Evolutionary conservation across 2,113 vertebrate genomes (phyloP), one percentile per base, ranked within the genome.

Genomic region (Apteryx mantelli): DNA sequence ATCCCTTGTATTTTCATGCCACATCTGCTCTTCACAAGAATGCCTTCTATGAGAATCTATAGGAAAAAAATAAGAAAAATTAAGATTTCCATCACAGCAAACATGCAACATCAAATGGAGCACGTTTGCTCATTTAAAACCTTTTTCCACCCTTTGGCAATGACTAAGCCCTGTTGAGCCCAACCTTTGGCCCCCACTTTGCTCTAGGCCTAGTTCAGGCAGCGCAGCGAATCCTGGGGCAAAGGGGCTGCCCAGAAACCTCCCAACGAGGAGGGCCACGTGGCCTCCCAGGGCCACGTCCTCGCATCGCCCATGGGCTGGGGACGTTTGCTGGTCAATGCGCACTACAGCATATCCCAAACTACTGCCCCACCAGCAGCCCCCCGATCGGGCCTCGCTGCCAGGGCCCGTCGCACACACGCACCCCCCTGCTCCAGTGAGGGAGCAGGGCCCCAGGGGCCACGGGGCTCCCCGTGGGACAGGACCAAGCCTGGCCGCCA

Each of bases 191-290:
- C 8, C 52, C 17, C 11, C 20, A 32, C 19, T 32, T 69, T 11
- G 3, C 7, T 71, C 40, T 58, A 0, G 0, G 5, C 3, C 61
- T 30, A 68, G 17, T 26, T 58, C 26, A 71, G n/a, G 0, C 0
- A 44, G 7, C 4, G 15, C 6, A 4, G 55, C 73, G 30, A 50
- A 56, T 73, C n/a, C 7, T 76, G 36, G 7, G 19, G 16, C 2
- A 44, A 40, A 79, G 60, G 3, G 11, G 3, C 17, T 69, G 17
- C 9, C 5, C 38, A 46, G 30, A 40, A 13, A 48, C 4, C 32
- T 66, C 69, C 44, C 16, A 16, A 14, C 44, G 6, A 14, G 44
- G 44, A 38, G 36, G 36, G 36, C 36, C 36, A 38, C 36, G 36
- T 38, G 36, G 36, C 36, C 36, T 14, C 44, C 44, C 44, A 6